Evolutionary conservation across 2,888 invertebrate genomes (phyloP).

Genomic region (Cataglyphis altisquamis): DNA sequence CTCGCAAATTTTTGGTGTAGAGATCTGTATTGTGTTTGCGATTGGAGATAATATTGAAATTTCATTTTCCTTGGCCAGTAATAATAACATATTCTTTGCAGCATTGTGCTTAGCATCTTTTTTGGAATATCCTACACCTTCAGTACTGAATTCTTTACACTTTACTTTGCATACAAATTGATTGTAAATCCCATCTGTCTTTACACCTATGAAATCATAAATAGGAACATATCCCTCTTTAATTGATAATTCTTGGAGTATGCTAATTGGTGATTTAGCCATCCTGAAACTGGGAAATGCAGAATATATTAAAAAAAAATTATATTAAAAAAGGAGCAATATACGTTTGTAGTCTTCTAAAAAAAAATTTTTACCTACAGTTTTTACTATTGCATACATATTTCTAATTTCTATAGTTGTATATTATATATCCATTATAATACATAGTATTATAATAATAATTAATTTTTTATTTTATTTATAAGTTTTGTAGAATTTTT

Average conservation of each 20-base stretch:
- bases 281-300: conserved; percentile 34
- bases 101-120: conserved; percentile 66
- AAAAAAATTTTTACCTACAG: not conserved
- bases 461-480: not conserved
- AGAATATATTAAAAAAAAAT: conserved; percentile 1
- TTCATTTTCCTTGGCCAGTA: not conserved
- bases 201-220: not conserved
- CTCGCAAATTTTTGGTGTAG: not conserved
- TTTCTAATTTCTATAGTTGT: not conserved
- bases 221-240: conserved; percentile 30
- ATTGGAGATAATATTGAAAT: not conserved
- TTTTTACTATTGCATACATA: not conserved
- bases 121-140: conserved; percentile 52
- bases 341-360: not conserved
- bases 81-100: conserved; percentile 56
- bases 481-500: not conserved
- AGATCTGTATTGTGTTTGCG: not conserved
- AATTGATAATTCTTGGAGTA: conserved; percentile 43
- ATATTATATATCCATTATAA: not conserved
- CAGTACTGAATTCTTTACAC: not conserved
- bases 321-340: not conserved
- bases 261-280: conserved; percentile 54
- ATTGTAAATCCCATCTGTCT: rapidly evolving
- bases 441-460: not conserved
- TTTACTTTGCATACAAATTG: conserved; percentile 49